Evolutionary conservation across 2,113 vertebrate species (phyloP), one percentile per base, ranked within the genome.

Genomic region (Vanacampus margaritifer): DNA sequence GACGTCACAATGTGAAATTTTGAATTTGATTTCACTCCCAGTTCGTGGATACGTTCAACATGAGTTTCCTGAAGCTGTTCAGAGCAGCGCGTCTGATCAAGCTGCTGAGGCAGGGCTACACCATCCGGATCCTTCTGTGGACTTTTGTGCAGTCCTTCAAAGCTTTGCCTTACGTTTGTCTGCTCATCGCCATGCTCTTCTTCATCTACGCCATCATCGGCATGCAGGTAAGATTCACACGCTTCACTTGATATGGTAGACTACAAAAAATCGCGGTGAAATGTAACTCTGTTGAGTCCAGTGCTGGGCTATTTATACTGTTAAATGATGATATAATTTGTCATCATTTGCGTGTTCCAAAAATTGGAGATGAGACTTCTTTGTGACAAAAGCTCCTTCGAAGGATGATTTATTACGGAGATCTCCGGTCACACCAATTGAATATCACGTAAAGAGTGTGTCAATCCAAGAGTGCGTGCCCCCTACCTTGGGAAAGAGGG

Each of bases 201-300:
- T 99, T 99, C 90, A 98, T 99, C 87, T 99, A 98, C 0, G 97
- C 97, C 23, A 99, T 99, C 80, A 99, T 99, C 51, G 97, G 97
- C 71, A 99, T 99, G 97, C 97, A 99, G 97, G 97, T 98, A 37
- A 77, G 84, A 11, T 24, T 19, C 16, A 5, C 5, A 45, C 51
- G 14, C 21, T 56, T 14, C 28, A 57, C 60, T 24, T 16, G n/a
- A 5, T 37, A 8, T 13, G 23, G 7, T 17, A 13, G 11, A 41
- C 16, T 9, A 43, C 37, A 43, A 24, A 32, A 58, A 24, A 16
- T 63, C 3, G 24, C 1, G 12, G 14, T 28, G 28, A 24, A 43
- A 63, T 63, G 36, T 21, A 21, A 50, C 21, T 6, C n/a, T n/a
- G n/a, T n/a, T n/a, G n/a, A n/a, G n/a, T n/a, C n/a, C 37, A 37